phyloP scores from a whole-genome alignment of 2,888 invertebrate species.

The Anoplius nigerrimus region DNA sequence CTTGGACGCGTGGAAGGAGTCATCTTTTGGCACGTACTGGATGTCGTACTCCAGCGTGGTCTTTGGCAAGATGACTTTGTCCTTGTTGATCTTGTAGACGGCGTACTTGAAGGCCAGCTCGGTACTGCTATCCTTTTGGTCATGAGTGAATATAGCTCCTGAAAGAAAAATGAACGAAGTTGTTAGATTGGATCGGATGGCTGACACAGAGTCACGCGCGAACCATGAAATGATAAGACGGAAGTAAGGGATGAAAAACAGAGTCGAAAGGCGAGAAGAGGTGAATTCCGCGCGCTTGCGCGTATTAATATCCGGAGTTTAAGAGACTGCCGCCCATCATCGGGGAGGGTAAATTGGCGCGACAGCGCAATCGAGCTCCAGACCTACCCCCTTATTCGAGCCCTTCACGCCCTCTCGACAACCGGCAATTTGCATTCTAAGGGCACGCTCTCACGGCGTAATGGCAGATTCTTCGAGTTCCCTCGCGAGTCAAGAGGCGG shows the following conservation, averaged over 20 bases:
- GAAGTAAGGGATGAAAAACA: too few species aligned
- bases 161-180: constrained; percentile 66
- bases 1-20: constrained; percentile 93
- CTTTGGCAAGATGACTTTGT: constrained; percentile 87
- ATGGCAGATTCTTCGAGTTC: constrained; percentile 40
- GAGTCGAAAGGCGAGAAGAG: too few species aligned
- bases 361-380: constrained; percentile 2
- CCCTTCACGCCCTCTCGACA: constrained; percentile 1
- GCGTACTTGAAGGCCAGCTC: constrained; percentile 97
- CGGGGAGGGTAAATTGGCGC: too few species aligned
- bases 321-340: too few species aligned
- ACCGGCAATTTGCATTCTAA: constrained; percentile 39
- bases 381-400: neutral
- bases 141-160: constrained; percentile 96
- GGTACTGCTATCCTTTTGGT: constrained; percentile 89
- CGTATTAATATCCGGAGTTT: too few species aligned
- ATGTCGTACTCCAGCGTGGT: constrained; percentile 95
- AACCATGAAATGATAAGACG: too few species aligned
- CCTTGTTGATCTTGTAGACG: constrained; percentile 94
- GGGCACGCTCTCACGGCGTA: constrained; percentile 26
- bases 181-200: too few species aligned
- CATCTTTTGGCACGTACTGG: constrained; percentile 91
- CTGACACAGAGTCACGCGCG: too few species aligned
- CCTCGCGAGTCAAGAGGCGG: constrained; percentile 27
- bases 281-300: too few species aligned